Conservation (phyloP, 2,797 vertebrate species). For the Malurus splendens region DNA sequence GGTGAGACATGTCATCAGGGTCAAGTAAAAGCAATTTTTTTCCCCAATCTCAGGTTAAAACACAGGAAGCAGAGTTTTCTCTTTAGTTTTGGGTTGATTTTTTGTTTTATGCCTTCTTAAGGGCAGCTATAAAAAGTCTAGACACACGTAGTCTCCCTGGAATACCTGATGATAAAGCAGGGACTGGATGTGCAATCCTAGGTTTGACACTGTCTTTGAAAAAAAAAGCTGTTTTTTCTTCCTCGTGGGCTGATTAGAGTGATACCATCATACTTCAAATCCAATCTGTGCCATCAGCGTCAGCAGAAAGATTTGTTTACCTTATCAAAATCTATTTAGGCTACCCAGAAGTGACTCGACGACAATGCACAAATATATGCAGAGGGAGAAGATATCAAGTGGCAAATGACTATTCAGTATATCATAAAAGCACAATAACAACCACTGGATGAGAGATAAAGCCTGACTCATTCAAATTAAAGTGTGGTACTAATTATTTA, state of each 20-base stretch:
- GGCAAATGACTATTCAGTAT: not conserved
- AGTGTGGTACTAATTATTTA: conserved; percentile 16
- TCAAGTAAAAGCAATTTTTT: not conserved
- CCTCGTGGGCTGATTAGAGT: not conserved
- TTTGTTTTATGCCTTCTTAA: not conserved
- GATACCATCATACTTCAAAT: not conserved
- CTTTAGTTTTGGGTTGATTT: not conserved
- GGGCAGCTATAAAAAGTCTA: not conserved
- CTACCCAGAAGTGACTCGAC: conserved; percentile 1
- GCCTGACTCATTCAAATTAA: not conserved
- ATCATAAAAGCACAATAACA: not conserved
- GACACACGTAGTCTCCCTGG: not conserved
- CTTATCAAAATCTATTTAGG: conserved; percentile 33
- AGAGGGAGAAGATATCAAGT: not conserved
- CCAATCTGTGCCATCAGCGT: not conserved
- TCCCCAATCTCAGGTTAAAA: not conserved
- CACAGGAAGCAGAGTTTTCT: not conserved
- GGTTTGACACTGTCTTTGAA: not conserved
- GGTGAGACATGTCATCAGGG: not conserved
- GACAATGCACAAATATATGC: not conserved
- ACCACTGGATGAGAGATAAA: not conserved
- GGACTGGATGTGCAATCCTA: not conserved
- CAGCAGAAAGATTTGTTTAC: conserved; percentile 48
- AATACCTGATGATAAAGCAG: conserved; percentile 1
- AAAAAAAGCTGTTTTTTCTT: not conserved